Base-by-base conservation (phyloP, 2,888 invertebrate genomes). In the Lasioglossum figueresi region DNA sequence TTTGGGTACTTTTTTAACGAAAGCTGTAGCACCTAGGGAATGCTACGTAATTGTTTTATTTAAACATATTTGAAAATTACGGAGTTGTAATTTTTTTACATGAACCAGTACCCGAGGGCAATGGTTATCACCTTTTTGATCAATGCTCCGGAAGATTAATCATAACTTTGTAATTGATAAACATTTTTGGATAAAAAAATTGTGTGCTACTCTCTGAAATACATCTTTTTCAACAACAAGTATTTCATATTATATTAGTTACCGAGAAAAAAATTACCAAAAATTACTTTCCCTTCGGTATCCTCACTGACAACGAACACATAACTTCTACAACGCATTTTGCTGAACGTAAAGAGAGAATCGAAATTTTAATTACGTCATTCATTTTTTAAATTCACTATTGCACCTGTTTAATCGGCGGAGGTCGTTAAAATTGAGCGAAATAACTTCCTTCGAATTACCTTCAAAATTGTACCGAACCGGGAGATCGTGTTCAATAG, bases 381-480 rank as follows among this genome's bases (percentile, higher is more conserved):
- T 4, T 37, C 23, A 4, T 23, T 72, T 72, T 31, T 19, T 8
- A 45, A 72, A 31, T 48, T 3, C 16, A 71, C 27, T 27, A 48
- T 72, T 31, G 45, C 16, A 3, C 34, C 52, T 34, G 19, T 10
- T 52, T 52, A 34, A 52, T 14, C 6, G 52, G 3, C 27, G 19
- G 4, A 3, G 16, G 14, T 56, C 56, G n/a, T 40, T 68, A 76
- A 71, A 76, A 71, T 78, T 31, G 27, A 71, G 59, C 19, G 19
- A 37, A 56, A 37, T 31, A 71, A 37, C 66, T 59, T 45, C 31
- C 45, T 71, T 71, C 45, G 27, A 34, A 43, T 63, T 37, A 45
- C 31, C 31, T 48, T 79, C 48, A 31, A 48, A 81, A 70, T 34
- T 27, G 43, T n/a, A 23, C 8, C 34, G 27, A 59, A 34, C 23